Evolutionary conservation across 2,797 vertebrate species (phyloP).

Genomic region (Cygnus olor): DNA sequence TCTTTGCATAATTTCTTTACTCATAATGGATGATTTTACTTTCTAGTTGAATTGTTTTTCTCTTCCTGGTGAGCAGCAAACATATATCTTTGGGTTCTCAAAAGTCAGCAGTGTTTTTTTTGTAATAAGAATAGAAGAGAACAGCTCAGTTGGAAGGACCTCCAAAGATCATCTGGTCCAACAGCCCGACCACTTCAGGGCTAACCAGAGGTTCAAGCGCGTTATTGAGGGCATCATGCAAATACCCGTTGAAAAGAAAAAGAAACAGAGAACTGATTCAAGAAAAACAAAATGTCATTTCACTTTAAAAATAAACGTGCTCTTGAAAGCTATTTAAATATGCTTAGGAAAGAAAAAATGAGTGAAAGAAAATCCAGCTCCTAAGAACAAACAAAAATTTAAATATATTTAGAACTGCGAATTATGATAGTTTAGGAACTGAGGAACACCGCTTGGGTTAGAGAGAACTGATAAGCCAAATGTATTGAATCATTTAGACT

Average conservation of each 20-base stretch:
- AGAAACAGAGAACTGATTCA: neutral
- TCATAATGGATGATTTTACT: neutral
- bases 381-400: neutral
- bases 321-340: neutral
- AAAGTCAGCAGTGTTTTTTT: neutral
- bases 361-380: neutral
- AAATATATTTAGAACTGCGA: neutral
- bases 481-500: neutral
- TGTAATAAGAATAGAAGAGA: neutral
- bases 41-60: neutral
- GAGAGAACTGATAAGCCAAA: neutral
- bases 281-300: neutral
- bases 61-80: neutral
- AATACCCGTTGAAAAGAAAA: neutral
- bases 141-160: neutral
- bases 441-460: neutral
- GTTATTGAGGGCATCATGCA: neutral
- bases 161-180: neutral
- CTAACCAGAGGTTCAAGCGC: neutral
- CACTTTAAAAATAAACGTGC: neutral
- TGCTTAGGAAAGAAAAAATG: neutral
- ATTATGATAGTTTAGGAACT: neutral
- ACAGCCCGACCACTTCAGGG: neutral
- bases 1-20: neutral
- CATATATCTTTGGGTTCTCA: neutral